These are phyloP conservation scores for Caenorhabditis uteleia DNA, from an alignment of 2,888 invertebrate genomes.

Conservation along the genomic window DNA sequence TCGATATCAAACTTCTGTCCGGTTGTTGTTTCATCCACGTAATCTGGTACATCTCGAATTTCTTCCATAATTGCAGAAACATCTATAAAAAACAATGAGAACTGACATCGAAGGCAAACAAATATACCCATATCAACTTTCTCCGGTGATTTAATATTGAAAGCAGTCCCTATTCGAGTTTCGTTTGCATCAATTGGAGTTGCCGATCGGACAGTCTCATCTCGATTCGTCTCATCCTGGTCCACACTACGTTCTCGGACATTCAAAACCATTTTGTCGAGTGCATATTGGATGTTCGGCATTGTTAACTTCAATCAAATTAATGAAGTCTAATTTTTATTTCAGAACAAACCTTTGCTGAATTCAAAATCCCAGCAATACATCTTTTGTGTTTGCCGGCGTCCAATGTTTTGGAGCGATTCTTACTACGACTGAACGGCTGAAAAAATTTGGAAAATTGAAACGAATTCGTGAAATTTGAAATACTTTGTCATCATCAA, in stretches of 20 bases:
- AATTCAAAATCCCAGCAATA: slow-evolving; percentile 26
- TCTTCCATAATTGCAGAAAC: slow-evolving; percentile 14
- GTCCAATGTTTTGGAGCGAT: slow-evolving; percentile 31
- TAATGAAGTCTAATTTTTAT: neutral
- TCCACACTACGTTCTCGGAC: slow-evolving; percentile 2
- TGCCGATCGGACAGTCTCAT: neutral
- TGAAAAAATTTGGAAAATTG: too few relatives aligned
- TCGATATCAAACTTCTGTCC: neutral
- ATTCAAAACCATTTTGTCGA: neutral
- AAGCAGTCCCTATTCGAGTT: slow-evolving; percentile 11
- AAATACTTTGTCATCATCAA: too few relatives aligned
- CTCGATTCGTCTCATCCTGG: too few relatives aligned
- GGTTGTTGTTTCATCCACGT: neutral
- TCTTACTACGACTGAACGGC: too few relatives aligned
- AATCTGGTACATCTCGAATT: slow-evolving; percentile 15
- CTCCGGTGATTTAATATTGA: slow-evolving; percentile 11
- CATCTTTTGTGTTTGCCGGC: slow-evolving; percentile 31
- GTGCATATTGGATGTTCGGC: slow-evolving; percentile 18
- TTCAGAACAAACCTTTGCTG: neutral
- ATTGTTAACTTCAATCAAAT: slow-evolving; percentile 7
- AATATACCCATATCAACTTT: neutral
- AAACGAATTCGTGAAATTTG: too few relatives aligned
- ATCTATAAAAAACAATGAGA: too few relatives aligned
- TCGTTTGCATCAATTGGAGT: slow-evolving; percentile 1
- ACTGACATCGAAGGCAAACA: too few relatives aligned